phyloP scores from a whole-genome alignment of 2,113 vertebrate species.

The Melanerpes formicivorus region DNA sequence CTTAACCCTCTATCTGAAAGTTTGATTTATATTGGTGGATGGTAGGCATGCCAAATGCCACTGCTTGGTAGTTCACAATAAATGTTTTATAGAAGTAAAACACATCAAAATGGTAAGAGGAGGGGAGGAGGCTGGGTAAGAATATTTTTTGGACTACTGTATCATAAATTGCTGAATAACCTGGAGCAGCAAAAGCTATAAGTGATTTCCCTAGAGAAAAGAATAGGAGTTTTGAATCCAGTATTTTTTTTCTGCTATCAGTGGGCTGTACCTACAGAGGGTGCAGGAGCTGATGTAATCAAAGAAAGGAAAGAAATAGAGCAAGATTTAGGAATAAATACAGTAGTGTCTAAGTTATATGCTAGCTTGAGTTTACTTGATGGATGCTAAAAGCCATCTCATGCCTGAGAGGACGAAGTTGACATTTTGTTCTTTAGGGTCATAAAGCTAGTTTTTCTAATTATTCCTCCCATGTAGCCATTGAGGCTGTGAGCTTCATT shows the following conservation, averaged over 20 bases:
- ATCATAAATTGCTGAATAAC: background rate
- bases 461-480: constrained; percentile 29
- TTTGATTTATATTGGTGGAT: background rate
- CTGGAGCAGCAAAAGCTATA: background rate
- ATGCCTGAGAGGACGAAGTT: background rate
- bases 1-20: background rate
- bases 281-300: background rate
- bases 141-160: background rate
- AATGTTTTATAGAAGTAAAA: background rate
- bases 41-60: no score
- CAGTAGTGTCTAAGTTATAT: background rate
- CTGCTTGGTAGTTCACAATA: background rate
- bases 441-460: background rate
- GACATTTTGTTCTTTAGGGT: background rate
- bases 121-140: background rate
- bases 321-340: background rate
- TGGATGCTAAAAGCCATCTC: background rate
- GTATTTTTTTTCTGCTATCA: background rate
- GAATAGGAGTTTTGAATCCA: background rate
- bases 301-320: background rate
- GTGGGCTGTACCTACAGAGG: background rate
- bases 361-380: background rate
- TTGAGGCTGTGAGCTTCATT: background rate
- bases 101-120: background rate
- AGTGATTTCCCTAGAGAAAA: background rate